Conservation (phyloP, 1,140 invertebrate genomes). For the Drosophila teissieri region DNA sequence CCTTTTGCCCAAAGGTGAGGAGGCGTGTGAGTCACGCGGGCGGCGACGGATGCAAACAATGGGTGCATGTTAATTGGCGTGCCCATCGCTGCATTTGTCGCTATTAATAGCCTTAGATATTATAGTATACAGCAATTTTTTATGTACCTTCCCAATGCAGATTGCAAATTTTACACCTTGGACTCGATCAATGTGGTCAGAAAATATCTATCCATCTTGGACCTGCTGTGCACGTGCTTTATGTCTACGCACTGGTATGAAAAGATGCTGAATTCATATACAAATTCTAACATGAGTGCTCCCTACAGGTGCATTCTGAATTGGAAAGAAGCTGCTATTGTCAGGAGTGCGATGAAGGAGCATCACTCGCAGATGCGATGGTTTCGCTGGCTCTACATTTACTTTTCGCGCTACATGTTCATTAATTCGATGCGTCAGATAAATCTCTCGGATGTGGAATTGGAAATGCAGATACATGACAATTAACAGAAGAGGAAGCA, state of each 20-base stretch:
- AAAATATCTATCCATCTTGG: constrained; percentile 94
- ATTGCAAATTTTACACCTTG: constrained; percentile 91
- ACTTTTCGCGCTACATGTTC: constrained; percentile 95
- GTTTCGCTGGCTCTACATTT: constrained; percentile 95
- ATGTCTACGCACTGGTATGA: constrained; percentile 90
- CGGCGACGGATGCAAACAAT: constrained; percentile 39
- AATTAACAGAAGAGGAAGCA: constrained; percentile 46
- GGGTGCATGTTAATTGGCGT: constrained; percentile 73
- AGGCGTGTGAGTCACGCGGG: constrained; percentile 46
- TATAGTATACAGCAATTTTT: constrained; percentile 57
- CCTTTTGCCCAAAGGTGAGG: constrained; percentile 89
- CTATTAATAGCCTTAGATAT: constrained; percentile 63
- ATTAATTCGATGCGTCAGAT: constrained; percentile 93
- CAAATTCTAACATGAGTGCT: background rate
- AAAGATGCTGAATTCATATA: background rate
- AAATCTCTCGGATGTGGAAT: constrained; percentile 89
- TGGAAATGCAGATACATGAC: constrained; percentile 91
- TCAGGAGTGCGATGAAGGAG: constrained; percentile 91
- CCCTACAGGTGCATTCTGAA: constrained; percentile 86
- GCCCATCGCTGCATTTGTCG: constrained; percentile 54
- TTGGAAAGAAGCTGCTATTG: constrained; percentile 86
- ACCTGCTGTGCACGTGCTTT: constrained; percentile 91
- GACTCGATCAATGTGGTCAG: constrained; percentile 93
- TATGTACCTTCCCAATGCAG: constrained; percentile 85
- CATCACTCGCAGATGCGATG: constrained; percentile 96